These are phyloP conservation scores for Ditula angustiorana DNA, from an alignment of 2,888 invertebrate genomes.

Conservation along the genomic window DNA sequence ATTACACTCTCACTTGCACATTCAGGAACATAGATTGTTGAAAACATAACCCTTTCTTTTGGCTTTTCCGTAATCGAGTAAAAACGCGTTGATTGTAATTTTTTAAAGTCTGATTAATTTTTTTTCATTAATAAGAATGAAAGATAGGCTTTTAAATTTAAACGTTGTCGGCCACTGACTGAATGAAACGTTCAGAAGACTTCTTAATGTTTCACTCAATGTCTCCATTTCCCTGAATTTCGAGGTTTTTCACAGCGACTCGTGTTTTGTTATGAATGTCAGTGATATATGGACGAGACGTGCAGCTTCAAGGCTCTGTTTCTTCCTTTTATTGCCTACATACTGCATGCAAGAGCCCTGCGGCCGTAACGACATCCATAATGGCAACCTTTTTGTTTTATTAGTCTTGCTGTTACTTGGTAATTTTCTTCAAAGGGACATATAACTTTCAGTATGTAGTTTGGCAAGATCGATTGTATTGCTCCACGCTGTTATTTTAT, in stretches of 20 bases:
- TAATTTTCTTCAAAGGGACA: slow-evolving; percentile 5
- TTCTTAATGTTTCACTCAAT: too few species aligned
- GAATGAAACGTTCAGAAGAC: too few species aligned
- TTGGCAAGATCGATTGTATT: not conserved
- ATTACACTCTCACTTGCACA: too few species aligned
- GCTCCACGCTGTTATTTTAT: not conserved
- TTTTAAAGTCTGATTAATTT: too few species aligned
- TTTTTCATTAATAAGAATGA: too few species aligned
- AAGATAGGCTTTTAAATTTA: too few species aligned
- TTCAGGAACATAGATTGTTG: too few species aligned
- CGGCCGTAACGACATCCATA: slow-evolving; percentile 21
- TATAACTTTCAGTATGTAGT: not conserved
- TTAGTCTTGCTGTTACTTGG: slow-evolving; percentile 5
- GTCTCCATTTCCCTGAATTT: not conserved
- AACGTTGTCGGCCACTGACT: too few species aligned
- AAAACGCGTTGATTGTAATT: too few species aligned
- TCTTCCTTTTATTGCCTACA: slow-evolving; percentile 24
- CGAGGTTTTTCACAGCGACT: slow-evolving; percentile 20
- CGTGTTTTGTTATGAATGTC: slow-evolving; percentile 33
- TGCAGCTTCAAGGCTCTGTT: slow-evolving; percentile 19
- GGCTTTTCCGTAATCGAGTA: too few species aligned
- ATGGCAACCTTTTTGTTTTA: slow-evolving; percentile 39
- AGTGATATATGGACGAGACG: slow-evolving; percentile 28
- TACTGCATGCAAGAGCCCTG: slow-evolving; percentile 16
- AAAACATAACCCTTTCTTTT: too few species aligned